These are phyloP conservation scores for Apamea sordens DNA, from an alignment of 2,888 invertebrate species.

Conservation along the genomic window DNA sequence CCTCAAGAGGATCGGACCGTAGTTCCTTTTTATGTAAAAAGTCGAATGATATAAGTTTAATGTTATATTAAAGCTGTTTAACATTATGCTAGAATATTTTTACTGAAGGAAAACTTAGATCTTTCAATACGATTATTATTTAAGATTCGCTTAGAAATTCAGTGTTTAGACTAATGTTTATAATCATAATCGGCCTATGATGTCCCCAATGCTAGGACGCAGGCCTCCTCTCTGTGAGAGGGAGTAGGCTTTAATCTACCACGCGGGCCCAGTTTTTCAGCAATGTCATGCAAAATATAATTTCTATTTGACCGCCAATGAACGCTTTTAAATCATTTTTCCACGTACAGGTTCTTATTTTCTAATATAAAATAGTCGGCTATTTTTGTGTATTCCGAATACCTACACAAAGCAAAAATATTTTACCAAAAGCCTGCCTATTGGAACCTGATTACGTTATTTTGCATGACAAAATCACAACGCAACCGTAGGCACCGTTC, in stretches of 20 bases:
- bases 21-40: constrained; percentile 54
- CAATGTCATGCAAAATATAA: background rate
- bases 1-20: constrained; percentile 64
- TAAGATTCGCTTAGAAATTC: background rate
- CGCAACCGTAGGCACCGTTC: background rate
- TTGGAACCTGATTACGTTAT: constrained; percentile 37
- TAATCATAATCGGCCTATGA: background rate
- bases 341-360: background rate
- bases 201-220: background rate
- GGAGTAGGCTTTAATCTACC: no score
- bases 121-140: background rate
- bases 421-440: background rate
- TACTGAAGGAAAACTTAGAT: background rate
- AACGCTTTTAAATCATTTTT: background rate
- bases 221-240: background rate
- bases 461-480: constrained; percentile 26
- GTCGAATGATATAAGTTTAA: constrained; percentile 35
- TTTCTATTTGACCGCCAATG: background rate
- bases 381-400: constrained; percentile 23
- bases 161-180: background rate
- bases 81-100: background rate
- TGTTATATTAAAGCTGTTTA: constrained; percentile 17
- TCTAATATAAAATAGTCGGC: constrained; percentile 18
- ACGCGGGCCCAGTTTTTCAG: background rate
- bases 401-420: constrained; percentile 17